Percentiles rank a stretch among this genome's conserved stretches.
Conservation (phyloP, 2,113 vertebrate genomes). For the Pheucticus melanocephalus region DNA sequence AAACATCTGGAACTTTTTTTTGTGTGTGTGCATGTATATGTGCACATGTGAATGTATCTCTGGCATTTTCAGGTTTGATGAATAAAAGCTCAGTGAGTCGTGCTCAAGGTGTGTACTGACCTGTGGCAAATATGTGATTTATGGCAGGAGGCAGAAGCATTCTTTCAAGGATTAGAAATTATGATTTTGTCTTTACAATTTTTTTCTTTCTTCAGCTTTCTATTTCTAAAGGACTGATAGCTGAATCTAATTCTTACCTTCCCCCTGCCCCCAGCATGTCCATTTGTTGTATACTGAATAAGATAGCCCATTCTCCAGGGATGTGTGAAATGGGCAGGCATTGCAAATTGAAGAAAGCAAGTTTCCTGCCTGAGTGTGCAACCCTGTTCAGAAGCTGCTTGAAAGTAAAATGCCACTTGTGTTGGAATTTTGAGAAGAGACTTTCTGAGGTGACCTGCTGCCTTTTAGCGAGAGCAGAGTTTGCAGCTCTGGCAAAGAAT, state of each 20-base stretch:
- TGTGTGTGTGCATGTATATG: not conserved
- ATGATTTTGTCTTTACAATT: not conserved
- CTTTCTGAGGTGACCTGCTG: constrained; percentile 60
- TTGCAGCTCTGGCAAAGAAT: constrained; percentile 44
- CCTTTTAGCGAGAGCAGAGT: constrained; percentile 54
- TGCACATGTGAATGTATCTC: constrained; percentile 36
- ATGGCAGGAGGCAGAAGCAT: not conserved
- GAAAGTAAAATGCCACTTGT: constrained; percentile 58
- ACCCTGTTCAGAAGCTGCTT: constrained; percentile 45
- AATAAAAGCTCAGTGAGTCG: constrained; percentile 5
- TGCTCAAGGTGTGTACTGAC: not conserved
- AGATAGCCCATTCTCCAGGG: constrained; percentile 24
- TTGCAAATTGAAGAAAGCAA: constrained; percentile 66
- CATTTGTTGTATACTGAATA: constrained; percentile 35
- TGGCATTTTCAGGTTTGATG: constrained; percentile 17
- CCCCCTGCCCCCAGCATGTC: not conserved
- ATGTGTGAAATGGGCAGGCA: constrained; percentile 41
- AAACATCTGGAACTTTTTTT: constrained; percentile 66
- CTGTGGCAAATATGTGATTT: constrained; percentile 29
- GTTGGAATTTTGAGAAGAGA: constrained; percentile 63
- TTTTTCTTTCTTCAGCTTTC: not conserved
- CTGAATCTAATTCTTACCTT: not conserved
- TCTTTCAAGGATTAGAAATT: not conserved
- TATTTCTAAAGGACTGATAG: not conserved
- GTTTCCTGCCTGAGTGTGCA: constrained; percentile 27